Evolutionary conservation across 2,797 vertebrate species (phyloP).

Genomic region (Pseudochaenichthys georgianus): DNA sequence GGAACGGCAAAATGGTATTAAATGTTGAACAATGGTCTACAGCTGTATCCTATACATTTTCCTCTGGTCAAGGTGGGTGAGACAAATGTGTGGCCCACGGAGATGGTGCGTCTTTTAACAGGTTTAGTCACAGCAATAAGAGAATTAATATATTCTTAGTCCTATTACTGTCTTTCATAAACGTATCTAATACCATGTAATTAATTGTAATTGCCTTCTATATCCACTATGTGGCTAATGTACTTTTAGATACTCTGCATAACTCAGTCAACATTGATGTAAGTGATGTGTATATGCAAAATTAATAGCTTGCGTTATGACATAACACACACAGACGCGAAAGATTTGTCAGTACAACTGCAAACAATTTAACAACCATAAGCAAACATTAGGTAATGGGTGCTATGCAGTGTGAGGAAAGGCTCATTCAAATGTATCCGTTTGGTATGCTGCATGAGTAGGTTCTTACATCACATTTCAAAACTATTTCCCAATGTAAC

Average conservation of each 20-base stretch:
- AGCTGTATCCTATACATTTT: no score
- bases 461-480: background rate
- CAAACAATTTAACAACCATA: background rate
- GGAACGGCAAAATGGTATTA: no score
- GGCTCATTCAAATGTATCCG: background rate
- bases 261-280: background rate
- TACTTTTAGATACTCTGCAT: background rate
- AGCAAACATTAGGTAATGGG: background rate
- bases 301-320: background rate
- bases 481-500: background rate
- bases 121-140: background rate
- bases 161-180: background rate
- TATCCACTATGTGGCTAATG: background rate
- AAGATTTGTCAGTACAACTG: background rate
- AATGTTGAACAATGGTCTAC: no score
- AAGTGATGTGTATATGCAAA: background rate
- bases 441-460: background rate
- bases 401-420: background rate
- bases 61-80: no score
- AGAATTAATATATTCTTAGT: background rate
- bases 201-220: background rate
- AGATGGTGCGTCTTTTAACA: no score
- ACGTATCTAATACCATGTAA: background rate
- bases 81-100: no score
- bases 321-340: background rate